These are phyloP conservation scores for Phytoseiulus persimilis DNA, from an alignment of 2,888 invertebrate genomes.

Conservation along the genomic window DNA sequence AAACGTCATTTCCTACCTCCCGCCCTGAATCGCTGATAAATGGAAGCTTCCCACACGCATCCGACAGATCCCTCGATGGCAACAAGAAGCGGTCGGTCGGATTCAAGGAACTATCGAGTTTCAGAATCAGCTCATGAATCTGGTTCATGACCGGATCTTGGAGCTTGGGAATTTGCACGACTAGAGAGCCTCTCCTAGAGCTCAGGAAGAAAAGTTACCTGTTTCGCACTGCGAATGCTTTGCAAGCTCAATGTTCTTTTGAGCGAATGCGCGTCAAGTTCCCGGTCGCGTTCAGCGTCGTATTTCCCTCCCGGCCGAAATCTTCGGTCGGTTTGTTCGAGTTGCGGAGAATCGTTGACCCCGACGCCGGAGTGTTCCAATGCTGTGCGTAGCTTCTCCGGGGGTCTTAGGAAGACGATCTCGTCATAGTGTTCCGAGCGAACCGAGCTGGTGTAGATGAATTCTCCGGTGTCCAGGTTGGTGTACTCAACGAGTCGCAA, in stretches of 20 bases:
- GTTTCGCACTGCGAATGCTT: neutral
- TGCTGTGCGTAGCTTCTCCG: neutral
- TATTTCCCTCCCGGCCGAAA: neutral
- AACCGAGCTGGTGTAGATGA: conserved; percentile 14
- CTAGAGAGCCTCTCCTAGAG: neutral
- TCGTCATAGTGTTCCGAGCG: conserved; percentile 20
- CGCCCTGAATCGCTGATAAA: too few species aligned
- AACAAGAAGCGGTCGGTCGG: too few species aligned
- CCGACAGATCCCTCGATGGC: too few species aligned
- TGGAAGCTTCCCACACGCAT: too few species aligned
- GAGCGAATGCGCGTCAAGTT: neutral
- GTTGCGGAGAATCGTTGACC: neutral
- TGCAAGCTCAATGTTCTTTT: neutral
- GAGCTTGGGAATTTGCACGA: too few species aligned
- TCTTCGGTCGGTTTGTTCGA: neutral
- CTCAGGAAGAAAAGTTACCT: neutral
- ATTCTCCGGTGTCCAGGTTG: neutral
- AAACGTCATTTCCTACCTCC: too few species aligned
- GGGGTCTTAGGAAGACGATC: neutral
- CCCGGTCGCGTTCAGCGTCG: neutral
- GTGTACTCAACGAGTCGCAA: conserved; percentile 20
- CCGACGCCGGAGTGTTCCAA: neutral
- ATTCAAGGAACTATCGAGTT: too few species aligned
- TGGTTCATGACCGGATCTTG: too few species aligned
- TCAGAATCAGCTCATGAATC: too few species aligned